Conservation (phyloP, 2,888 invertebrate species). For the Papilio demoleus region DNA sequence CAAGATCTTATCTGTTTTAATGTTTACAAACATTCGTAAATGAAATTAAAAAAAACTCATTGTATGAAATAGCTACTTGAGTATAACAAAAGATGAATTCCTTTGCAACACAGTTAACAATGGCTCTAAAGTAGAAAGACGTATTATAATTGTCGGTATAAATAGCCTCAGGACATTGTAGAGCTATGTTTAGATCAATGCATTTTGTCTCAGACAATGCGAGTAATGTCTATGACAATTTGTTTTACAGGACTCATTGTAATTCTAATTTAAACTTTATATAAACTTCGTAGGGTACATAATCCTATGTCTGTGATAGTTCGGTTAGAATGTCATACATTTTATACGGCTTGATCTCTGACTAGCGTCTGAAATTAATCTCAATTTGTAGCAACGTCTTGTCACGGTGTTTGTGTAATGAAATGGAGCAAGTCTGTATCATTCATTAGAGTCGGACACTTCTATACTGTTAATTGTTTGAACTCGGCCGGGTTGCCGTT, state of each 20-base stretch:
- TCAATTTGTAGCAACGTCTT: slow-evolving; percentile 78
- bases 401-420: slow-evolving; percentile 81
- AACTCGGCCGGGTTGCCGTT: slow-evolving; percentile 78
- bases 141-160: slow-evolving; percentile 54
- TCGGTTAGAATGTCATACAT: slow-evolving; percentile 27
- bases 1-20: slow-evolving; percentile 60
- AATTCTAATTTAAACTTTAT: slow-evolving; percentile 10
- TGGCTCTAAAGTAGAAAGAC: slow-evolving; percentile 52
- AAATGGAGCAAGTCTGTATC: slow-evolving; percentile 78
- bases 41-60: slow-evolving; percentile 47
- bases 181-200: slow-evolving; percentile 61
- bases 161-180: slow-evolving; percentile 67
- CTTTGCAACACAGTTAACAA: slow-evolving; percentile 49
- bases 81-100: slow-evolving; percentile 30
- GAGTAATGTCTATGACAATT: slow-evolving; percentile 24
- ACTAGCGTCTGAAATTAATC: slow-evolving; percentile 71
- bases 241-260: neutral
- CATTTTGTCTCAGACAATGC: slow-evolving; percentile 51
- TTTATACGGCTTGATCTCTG: slow-evolving; percentile 24
- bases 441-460: slow-evolving; percentile 83
- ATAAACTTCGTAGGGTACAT: neutral
- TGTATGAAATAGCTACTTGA: slow-evolving; percentile 25
- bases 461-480: slow-evolving; percentile 83
- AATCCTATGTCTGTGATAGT: neutral
- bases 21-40: slow-evolving; percentile 59